phyloP scores from a whole-genome alignment of 2,113 vertebrate genomes.

The Python bivittatus region DNA sequence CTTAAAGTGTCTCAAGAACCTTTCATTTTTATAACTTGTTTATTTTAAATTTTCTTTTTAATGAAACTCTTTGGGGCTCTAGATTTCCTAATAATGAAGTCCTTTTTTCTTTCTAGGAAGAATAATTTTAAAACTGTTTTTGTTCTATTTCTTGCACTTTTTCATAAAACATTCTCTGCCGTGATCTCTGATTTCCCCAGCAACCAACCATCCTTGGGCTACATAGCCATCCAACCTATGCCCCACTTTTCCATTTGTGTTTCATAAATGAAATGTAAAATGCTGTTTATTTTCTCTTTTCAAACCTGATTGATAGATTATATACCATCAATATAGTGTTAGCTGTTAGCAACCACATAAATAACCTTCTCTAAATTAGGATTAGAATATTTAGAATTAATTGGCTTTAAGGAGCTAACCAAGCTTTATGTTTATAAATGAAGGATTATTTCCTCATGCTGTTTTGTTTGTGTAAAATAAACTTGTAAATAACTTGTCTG shows the following conservation, averaged over 20 bases:
- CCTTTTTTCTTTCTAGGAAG: background rate
- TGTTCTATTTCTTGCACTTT: background rate
- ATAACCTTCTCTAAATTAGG: background rate
- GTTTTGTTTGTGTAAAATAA: background rate
- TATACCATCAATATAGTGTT: background rate
- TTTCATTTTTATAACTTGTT: background rate
- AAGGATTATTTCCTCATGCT: background rate
- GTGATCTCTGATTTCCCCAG: background rate
- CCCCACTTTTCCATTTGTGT: background rate
- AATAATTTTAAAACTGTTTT: background rate
- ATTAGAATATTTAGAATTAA: background rate
- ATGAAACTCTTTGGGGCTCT: background rate
- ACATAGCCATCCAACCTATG: background rate
- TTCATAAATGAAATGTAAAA: background rate
- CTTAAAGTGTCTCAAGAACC: background rate
- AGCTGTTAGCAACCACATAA: background rate
- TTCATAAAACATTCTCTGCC: background rate
- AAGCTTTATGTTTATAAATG: background rate
- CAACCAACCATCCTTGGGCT: background rate
- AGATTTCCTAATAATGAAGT: background rate
- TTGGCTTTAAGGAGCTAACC: background rate
- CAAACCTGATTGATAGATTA: background rate
- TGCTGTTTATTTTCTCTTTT: background rate
- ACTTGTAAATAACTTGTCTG: background rate
- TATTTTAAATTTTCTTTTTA: background rate